Evolutionary conservation across 2,797 vertebrate species (phyloP), one percentile per base, ranked within the genome.

Genomic region (Pipistrellus nathusii): DNA sequence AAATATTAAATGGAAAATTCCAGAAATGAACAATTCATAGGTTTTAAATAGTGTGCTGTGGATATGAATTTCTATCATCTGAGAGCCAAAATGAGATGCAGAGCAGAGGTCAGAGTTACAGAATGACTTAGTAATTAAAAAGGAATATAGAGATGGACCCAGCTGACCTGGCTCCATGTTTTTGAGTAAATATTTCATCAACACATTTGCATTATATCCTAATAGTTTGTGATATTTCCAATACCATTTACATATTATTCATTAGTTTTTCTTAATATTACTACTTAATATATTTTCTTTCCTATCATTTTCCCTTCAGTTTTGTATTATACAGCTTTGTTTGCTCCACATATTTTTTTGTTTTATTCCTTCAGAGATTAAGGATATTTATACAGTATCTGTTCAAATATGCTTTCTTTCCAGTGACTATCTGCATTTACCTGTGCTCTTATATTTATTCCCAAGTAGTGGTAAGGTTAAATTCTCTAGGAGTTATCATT

Each of bases 381-480:
- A 88, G 87, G 27, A 55, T 84, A 92, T 83, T 94, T 93, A 90
- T 86, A 80, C 15, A 95, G 55, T 77, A 93, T 91, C 85, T 95
- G 81, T 93, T 95, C 90, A 62, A 71, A 84, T 84, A 80, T 94
- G 66, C 75, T 93, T 85, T 80, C 75, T 68, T 87, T 32, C 85
- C 82, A 81, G 71, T 72, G 32, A 86, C 12, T 68, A 62, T 48
- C 51, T 94, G 10, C 23, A 84, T 91, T 93, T 90, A 84, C 86
- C 86, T 90, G 46, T 88, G 46, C 21, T 51, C 17, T 80, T 76
- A 82, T 30, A 71, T 62, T 59, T 88, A 27, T 15, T 75, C 59
- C 75, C 80, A 92, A 85, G 30, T 41, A 90, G 41, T 23, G 25
- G 35, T 38, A 77, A 90, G 23, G 32, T 55, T 90, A 86, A 85